These are phyloP conservation scores for Patella depressa DNA, from an alignment of 2,888 invertebrate species.

Conservation along the genomic window DNA sequence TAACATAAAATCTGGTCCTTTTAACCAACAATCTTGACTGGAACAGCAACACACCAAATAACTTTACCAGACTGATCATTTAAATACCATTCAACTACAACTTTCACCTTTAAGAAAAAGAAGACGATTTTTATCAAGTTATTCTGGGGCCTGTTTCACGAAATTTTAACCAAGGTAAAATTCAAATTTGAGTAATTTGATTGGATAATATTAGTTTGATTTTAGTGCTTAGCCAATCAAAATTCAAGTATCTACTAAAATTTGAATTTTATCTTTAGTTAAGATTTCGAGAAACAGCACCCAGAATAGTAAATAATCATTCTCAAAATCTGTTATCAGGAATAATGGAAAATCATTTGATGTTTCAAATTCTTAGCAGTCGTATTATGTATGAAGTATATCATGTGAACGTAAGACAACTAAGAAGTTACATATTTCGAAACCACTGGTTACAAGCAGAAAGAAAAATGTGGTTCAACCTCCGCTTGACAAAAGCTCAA, in stretches of 20 bases:
- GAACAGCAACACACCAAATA: background rate
- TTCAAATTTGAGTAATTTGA: no score
- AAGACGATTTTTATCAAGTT: background rate
- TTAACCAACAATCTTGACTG: background rate
- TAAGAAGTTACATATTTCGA: no score
- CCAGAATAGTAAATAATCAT: background rate
- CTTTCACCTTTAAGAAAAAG: background rate
- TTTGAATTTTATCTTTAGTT: background rate
- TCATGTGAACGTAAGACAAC: no score
- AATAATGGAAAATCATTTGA: no score
- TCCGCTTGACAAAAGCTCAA: no score
- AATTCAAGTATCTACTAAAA: background rate
- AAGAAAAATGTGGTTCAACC: no score
- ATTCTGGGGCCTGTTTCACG: background rate
- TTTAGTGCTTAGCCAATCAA: background rate
- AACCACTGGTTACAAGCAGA: no score
- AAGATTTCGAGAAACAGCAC: no score
- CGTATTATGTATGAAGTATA: no score
- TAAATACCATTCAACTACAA: background rate
- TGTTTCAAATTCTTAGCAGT: no score
- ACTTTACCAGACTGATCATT: background rate
- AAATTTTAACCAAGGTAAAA: no score
- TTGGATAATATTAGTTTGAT: no score
- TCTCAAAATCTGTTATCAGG: background rate
- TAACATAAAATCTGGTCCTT: background rate